Conservation (phyloP, 2,888 invertebrate species). For the Laspeyria flexula region DNA sequence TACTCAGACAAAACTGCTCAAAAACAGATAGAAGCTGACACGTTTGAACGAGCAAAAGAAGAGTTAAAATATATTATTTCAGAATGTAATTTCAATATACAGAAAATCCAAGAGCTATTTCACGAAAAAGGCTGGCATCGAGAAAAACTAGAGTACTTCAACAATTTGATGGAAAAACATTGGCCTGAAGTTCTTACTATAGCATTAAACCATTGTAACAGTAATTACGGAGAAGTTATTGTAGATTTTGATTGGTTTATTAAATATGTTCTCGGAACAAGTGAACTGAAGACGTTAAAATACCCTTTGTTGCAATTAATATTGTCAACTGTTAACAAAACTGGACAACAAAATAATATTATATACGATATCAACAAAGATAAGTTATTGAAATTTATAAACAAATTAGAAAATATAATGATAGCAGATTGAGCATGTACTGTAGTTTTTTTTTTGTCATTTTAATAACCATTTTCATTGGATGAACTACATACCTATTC, state of each 20-base stretch:
- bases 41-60: constrained; percentile 45
- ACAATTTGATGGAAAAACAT: constrained; percentile 45
- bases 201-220: constrained; percentile 55
- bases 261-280: constrained; percentile 67
- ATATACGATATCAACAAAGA: constrained; percentile 67
- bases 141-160: constrained; percentile 48
- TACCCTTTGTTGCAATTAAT: constrained; percentile 65
- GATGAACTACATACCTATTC: too few relatives aligned
- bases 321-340: constrained; percentile 52
- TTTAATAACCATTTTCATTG: too few relatives aligned
- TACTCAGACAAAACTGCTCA: constrained; percentile 15
- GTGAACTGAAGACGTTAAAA: constrained; percentile 62
- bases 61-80: constrained; percentile 53
- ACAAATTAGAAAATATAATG: constrained; percentile 56
- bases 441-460: background rate
- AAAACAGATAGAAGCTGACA: constrained; percentile 23
- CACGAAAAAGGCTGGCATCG: constrained; percentile 45
- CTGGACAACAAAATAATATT: constrained; percentile 42
- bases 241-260: constrained; percentile 64
- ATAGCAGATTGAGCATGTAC: background rate
- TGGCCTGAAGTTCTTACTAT: constrained; percentile 54
- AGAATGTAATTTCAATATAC: constrained; percentile 49
- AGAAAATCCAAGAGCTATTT: constrained; percentile 41
- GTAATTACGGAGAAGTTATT: constrained; percentile 58
- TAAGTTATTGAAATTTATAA: constrained; percentile 60